These are phyloP conservation scores for Ctenodactylus gundi DNA, from an alignment of 2,113 vertebrate species.

Conservation along the genomic window DNA sequence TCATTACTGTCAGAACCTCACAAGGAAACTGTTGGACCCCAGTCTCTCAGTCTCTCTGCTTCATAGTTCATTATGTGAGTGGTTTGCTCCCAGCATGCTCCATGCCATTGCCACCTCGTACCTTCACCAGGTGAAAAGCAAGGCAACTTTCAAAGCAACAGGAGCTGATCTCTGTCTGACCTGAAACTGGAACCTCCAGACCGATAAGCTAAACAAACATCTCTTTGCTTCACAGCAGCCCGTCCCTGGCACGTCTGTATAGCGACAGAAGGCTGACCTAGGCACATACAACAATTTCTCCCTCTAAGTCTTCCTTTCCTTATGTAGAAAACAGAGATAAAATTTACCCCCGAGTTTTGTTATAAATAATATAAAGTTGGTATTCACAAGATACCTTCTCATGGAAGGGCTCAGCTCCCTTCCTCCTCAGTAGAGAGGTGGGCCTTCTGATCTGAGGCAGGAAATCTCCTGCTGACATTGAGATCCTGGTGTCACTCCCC, in stretches of 20 bases:
- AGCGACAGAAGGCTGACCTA: not conserved
- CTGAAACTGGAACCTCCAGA: not conserved
- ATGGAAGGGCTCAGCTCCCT: not conserved
- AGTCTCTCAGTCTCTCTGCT: not conserved
- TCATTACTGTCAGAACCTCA: not conserved
- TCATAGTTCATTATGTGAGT: not conserved
- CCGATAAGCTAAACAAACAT: not conserved
- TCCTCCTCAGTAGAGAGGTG: not conserved
- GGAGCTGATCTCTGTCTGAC: not conserved
- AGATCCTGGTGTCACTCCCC: not conserved
- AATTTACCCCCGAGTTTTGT: not conserved
- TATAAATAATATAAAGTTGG: not conserved
- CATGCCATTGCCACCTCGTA: not conserved
- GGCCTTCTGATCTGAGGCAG: not conserved
- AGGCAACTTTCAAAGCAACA: not conserved
- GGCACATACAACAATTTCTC: not conserved
- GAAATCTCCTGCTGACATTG: not conserved
- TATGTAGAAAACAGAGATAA: not conserved
- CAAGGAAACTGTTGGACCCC: not conserved
- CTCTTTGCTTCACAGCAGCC: not conserved
- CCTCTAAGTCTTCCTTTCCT: not conserved
- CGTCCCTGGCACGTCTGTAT: not conserved
- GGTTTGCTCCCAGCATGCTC: not conserved
- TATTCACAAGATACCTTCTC: not conserved
- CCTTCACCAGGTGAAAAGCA: not conserved